Percentiles rank a stretch among this genome's conserved stretches.
Evolutionary conservation across 2,888 invertebrate species (phyloP).

Genomic region (Frankliniella intonsa): DNA sequence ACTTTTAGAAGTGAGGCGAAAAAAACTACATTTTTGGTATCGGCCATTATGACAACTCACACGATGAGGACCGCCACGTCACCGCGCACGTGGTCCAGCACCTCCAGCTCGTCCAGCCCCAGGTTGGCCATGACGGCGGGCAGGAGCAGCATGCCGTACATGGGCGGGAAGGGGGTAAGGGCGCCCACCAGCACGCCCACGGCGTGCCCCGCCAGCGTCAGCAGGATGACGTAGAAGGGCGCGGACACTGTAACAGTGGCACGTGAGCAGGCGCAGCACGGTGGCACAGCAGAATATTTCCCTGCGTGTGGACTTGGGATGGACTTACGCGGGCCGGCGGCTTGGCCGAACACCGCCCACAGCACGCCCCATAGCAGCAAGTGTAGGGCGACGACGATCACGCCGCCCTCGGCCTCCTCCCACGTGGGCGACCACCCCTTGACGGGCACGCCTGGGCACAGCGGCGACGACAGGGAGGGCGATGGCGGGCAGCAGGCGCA

Average conservation of each 20-base stretch:
- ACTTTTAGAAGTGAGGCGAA: too few species aligned
- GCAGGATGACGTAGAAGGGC: slow-evolving; percentile 12
- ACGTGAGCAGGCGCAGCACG: neutral
- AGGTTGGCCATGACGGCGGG: slow-evolving; percentile 1
- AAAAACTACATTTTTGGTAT: too few species aligned
- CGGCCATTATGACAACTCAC: neutral
- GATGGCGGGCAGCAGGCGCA: slow-evolving; percentile 12
- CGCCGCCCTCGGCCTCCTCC: slow-evolving; percentile 14
- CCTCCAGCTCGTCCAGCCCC: neutral
- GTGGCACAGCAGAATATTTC: neutral
- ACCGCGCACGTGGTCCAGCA: neutral
- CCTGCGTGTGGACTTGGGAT: neutral
- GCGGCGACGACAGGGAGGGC: neutral
- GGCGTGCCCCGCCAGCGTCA: neutral
- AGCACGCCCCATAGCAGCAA: slow-evolving; percentile 9
- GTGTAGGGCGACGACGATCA: neutral
- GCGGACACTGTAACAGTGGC: neutral
- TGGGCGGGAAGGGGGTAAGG: neutral
- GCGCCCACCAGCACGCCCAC: neutral
- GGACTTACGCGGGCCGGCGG: neutral
- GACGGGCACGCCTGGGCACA: neutral
- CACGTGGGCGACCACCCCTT: neutral
- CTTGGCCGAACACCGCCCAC: neutral
- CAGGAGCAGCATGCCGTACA: slow-evolving; percentile 13
- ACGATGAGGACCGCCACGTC: neutral